Conservation (phyloP, 2,113 vertebrate genomes). For the Apodemus sylvaticus region DNA sequence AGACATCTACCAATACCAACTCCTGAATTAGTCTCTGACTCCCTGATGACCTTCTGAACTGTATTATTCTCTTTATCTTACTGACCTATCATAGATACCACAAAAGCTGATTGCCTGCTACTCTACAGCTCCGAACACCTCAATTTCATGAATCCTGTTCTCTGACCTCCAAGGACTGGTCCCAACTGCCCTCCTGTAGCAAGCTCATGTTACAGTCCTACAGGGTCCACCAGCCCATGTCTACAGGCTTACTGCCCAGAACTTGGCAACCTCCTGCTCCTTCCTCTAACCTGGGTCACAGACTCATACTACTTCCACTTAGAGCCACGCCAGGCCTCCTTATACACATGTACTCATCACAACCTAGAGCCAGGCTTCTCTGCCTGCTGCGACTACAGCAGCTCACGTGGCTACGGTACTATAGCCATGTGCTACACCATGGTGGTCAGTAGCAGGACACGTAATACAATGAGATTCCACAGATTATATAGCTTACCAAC, state of each 20-base stretch:
- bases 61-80: neutral
- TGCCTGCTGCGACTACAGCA: neutral
- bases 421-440: neutral
- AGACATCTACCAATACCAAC: neutral
- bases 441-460: neutral
- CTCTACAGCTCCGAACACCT: neutral
- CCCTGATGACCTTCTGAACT: neutral
- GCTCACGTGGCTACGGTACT: neutral
- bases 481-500: neutral
- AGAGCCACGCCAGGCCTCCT: neutral
- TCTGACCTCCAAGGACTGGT: neutral
- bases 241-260: neutral
- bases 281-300: neutral
- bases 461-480: neutral
- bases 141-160: neutral
- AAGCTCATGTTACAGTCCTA: neutral
- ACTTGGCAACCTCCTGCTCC: neutral
- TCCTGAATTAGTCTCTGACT: neutral
- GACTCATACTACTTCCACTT: neutral
- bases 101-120: neutral
- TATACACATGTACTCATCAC: neutral
- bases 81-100: neutral
- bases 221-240: neutral
- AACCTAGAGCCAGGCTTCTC: neutral
- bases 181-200: neutral